These are phyloP conservation scores for Bhutanitis thaidina DNA, from an alignment of 2,888 invertebrate species.

Conservation along the genomic window DNA sequence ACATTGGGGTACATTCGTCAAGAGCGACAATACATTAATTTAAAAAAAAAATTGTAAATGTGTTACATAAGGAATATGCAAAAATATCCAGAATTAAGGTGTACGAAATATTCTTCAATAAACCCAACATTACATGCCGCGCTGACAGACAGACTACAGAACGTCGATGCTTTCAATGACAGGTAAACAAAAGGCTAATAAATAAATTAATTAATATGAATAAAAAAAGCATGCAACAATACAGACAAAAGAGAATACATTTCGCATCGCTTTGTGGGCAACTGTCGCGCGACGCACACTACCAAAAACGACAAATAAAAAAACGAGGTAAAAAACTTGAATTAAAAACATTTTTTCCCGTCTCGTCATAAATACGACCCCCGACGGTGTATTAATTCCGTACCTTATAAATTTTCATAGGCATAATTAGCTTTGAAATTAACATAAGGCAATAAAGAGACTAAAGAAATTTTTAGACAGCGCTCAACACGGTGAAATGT, in stretches of 20 bases:
- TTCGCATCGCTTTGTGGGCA: constrained; percentile 47
- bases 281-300: constrained; percentile 65
- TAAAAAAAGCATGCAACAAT: constrained; percentile 45
- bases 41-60: too few relatives aligned
- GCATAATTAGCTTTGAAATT: constrained; percentile 78
- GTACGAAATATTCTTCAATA: too few relatives aligned
- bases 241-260: constrained; percentile 63
- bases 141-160: too few relatives aligned
- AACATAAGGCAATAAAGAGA: constrained; percentile 75
- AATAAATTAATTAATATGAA: constrained; percentile 38
- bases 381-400: constrained; percentile 69
- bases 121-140: too few relatives aligned
- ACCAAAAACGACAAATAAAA: constrained; percentile 54
- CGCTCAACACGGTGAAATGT: constrained; percentile 59
- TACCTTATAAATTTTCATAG: constrained; percentile 76
- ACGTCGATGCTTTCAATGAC: too few relatives aligned
- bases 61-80: too few relatives aligned
- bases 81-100: too few relatives aligned
- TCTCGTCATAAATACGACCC: constrained; percentile 56
- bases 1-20: neutral
- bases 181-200: constrained; percentile 38
- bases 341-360: constrained; percentile 37
- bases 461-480: constrained; percentile 75
- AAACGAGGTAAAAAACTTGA: constrained; percentile 60
- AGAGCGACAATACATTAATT: neutral